A percentile compares a stretch with the other conserved stretches of the same genome.
phyloP scores from a whole-genome alignment of 2,888 invertebrate species.

The Drosophila melanosoma region DNA sequence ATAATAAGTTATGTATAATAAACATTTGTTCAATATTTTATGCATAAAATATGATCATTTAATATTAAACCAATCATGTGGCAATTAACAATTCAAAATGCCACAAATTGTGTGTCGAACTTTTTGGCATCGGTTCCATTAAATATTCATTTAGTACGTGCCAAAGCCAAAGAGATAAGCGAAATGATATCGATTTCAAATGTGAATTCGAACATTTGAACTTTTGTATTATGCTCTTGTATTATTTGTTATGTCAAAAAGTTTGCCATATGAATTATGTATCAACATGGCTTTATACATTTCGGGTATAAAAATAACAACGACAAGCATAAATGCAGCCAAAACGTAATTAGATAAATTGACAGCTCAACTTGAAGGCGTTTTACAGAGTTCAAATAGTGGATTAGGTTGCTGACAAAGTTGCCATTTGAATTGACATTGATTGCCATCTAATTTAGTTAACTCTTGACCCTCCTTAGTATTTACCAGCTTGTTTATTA shows the following conservation, averaged over 20 bases:
- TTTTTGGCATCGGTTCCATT: conserved; percentile 37
- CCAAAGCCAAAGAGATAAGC: conserved; percentile 46
- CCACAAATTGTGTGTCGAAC: conserved; percentile 42
- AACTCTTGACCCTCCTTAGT: not conserved
- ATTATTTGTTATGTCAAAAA: conserved; percentile 12
- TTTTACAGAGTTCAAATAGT: not conserved
- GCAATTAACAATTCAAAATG: conserved; percentile 51
- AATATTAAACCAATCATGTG: conserved; percentile 51
- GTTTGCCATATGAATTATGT: conserved; percentile 58
- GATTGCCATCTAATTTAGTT: conserved; percentile 6
- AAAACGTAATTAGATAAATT: conserved; percentile 19
- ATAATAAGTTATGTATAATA: not conserved
- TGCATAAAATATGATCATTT: conserved; percentile 36
- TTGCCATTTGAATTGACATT: conserved; percentile 1
- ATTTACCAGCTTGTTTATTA: not conserved
- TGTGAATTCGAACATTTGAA: conserved; percentile 26
- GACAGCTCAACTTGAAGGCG: conserved; percentile 2
- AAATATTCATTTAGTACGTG: conserved; percentile 67
- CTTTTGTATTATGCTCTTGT: conserved; percentile 7
- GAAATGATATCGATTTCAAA: conserved; percentile 39
- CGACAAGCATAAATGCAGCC: not conserved
- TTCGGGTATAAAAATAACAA: conserved; percentile 5
- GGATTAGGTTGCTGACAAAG: conserved; percentile 3
- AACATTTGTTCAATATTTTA: conserved; percentile 1
- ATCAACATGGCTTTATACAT: conserved; percentile 33